Evolutionary conservation across 2,113 vertebrate genomes (phyloP), one percentile per base, ranked within the genome.

Genomic region (Syngnathus floridae): DNA sequence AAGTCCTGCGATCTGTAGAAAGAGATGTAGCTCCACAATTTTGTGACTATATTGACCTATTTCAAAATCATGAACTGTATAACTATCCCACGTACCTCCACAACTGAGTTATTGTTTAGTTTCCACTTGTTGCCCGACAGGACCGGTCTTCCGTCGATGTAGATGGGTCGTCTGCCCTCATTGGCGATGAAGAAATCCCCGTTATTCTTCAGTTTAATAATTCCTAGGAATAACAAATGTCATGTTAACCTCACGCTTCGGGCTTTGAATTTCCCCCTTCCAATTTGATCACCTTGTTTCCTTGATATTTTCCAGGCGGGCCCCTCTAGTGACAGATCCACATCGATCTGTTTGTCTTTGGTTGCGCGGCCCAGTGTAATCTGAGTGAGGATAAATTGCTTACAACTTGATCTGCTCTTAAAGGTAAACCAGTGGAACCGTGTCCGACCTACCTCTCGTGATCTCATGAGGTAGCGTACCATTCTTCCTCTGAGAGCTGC

Each of bases 231-330:
- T 31, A 74, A 55, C 35, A 43, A 62, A 2, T 17, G 2, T 8
- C 54, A 54, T 26, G 56, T 40, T 9, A 16, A 7, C 52, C 10
- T 19, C 11, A 41, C 19, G 6, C n/a, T 2, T 13, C 2, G 9
- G 16, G 35, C 3, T 22, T 35, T 5, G 7, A 0, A 2, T 14
- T 43, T 13, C 12, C 58, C 4, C 8, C 7, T 41, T 9, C 0
- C 0, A 7, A 35, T 62, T 63, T 8, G 60, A 21, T 71, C 57
- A 95, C 95, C 95, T 91, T 98, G 95, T 81, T 96, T 97, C 71
- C 95, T 92, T 55, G 95, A 97, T 82, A 98, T 96, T 85, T 98
- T 98, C 95, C 95, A 98, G 26, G 95, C 95, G 0, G 95, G 95
- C 5, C 95, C 95, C 76, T 97, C 95, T 71, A 97, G 73, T 0